Evolutionary conservation across 2,797 vertebrate species (phyloP).

Genomic region (Aphelocoma californica): DNA sequence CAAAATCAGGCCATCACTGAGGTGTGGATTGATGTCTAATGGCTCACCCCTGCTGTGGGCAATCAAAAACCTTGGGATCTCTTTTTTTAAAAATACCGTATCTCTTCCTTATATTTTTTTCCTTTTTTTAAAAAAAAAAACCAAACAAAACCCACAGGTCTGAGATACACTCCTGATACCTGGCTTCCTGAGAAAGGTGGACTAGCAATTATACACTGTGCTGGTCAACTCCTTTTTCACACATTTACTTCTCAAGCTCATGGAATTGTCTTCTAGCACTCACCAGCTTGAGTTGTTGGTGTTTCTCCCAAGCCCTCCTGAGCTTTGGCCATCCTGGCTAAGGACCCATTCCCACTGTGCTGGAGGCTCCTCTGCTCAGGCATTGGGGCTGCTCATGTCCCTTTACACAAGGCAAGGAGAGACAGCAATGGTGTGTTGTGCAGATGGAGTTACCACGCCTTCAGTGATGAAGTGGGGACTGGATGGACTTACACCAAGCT

Average conservation of each 20-base stretch:
- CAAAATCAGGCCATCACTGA: neutral
- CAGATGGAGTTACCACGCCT: neutral
- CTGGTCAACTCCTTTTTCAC: neutral
- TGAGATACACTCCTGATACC: neutral
- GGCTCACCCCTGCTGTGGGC: neutral
- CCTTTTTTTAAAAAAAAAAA: neutral
- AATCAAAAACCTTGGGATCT: neutral
- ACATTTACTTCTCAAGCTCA: neutral
- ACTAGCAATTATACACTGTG: neutral
- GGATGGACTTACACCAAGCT: neutral
- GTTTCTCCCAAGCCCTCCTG: fast-evolving
- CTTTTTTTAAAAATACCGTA: neutral
- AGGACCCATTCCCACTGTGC: neutral
- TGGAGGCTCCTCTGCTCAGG: neutral
- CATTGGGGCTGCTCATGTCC: neutral
- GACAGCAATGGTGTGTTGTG: fast-evolving
- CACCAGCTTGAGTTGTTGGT: neutral
- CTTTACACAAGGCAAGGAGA: too few species aligned
- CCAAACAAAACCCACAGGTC: neutral
- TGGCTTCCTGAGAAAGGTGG: neutral
- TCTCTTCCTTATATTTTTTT: neutral
- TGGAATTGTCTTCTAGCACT: neutral
- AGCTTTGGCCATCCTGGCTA: neutral
- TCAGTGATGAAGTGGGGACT: fast-evolving
- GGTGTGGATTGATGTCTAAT: neutral